Evolutionary conservation across 2,888 invertebrate species (phyloP), one percentile per base, ranked within the genome.

Genomic region (Embidobia sp.): DNA sequence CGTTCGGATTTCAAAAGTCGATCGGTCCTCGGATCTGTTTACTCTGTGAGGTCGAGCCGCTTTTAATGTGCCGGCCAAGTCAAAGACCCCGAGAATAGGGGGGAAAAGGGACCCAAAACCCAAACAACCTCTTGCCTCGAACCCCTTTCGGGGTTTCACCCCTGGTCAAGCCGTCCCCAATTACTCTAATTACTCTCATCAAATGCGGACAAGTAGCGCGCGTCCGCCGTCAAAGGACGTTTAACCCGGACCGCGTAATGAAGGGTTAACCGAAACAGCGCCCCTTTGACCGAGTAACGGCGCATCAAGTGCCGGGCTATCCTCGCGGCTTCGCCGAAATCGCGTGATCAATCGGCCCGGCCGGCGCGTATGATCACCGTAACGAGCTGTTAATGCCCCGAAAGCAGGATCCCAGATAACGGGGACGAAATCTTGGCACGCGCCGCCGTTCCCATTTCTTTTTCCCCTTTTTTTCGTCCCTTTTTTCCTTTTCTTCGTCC

Each of bases 311-410:
- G 49, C 29, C 55, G 37, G 35, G 63, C n/a, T n/a, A n/a, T n/a
- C n/a, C 26, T 55, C 31, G 55, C 63, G 55, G 63, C 51, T 51
- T 33, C 22, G 22, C 59, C 61, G 27, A 57, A 74, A 66, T 74
- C 73, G 73, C 66, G 73, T 74, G 73, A 66, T 74, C 64, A 40
- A 51, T 51, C 63, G 37, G 63, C 49, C 33, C 48, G 18, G 26
- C 16, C 49, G 53, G n/a, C n/a, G n/a, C n/a, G n/a, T 37, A 16
- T 31, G 55, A 57, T 64, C 48, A 27, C 22, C 44, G 51, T 55
- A 66, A 82, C 85, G 81, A 85, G 87, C 84, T 66, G 76, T 42
- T 66, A 74, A 72, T 63, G 37, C 22, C 31, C 5, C 2, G 37
- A 63, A 72, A 72, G 35, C 61, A 72, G 46, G 33, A n/a, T n/a